These are phyloP conservation scores for Paramormyrops hopkinsi DNA, from an alignment of 2,797 vertebrate species.

Conservation along the genomic window DNA sequence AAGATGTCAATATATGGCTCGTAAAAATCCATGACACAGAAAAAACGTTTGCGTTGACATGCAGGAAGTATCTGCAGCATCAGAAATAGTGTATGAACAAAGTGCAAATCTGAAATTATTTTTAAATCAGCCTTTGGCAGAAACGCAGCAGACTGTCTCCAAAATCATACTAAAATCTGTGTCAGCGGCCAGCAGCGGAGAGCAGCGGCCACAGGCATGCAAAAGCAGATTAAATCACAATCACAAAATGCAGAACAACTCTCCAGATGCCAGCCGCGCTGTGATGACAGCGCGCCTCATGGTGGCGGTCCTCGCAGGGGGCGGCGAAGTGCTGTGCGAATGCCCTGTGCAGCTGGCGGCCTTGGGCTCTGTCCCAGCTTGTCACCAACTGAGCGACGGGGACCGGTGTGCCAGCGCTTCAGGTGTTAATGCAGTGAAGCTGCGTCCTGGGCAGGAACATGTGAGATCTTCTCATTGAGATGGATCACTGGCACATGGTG, in stretches of 20 bases:
- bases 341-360: background rate
- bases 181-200: background rate
- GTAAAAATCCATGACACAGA: background rate
- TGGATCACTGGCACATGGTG: background rate
- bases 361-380: background rate
- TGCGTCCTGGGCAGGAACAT: background rate
- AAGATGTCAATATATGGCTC: background rate
- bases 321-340: background rate
- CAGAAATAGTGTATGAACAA: background rate
- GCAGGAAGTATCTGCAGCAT: background rate
- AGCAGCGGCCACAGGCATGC: background rate
- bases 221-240: slow-evolving; percentile 8
- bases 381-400: background rate
- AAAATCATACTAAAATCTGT: slow-evolving; percentile 4
- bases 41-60: background rate
- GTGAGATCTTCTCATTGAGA: background rate
- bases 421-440: background rate
- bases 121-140: slow-evolving; percentile 5
- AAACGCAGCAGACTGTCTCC: background rate
- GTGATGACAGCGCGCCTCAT: background rate
- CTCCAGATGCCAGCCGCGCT: background rate
- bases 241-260: background rate
- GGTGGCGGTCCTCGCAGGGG: background rate
- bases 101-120: slow-evolving; percentile 6
- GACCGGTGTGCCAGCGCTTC: background rate